Conservation (phyloP, 2,113 vertebrate species). For the Cyprinodon variegatus region DNA sequence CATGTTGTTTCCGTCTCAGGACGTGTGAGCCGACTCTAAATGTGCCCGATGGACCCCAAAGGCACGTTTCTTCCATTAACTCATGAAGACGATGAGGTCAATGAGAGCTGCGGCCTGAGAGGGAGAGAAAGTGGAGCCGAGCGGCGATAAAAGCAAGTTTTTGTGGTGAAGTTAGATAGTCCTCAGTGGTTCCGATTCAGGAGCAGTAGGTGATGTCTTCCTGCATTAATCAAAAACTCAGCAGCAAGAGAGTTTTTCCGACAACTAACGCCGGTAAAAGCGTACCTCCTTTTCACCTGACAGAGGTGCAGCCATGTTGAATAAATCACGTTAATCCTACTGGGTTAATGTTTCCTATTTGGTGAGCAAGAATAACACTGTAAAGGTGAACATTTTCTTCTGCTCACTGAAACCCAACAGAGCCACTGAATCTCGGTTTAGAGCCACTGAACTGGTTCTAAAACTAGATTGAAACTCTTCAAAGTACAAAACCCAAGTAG, state of each 20-base stretch:
- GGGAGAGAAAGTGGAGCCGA: not conserved
- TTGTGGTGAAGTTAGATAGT: not conserved
- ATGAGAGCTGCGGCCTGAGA: not conserved
- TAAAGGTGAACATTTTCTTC: conserved; percentile 30
- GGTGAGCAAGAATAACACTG: not conserved
- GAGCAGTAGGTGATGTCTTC: conserved; percentile 4
- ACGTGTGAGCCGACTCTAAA: conserved; percentile 43
- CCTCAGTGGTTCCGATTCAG: not conserved
- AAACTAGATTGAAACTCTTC: too few relatives aligned
- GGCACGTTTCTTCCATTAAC: not conserved
- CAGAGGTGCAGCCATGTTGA: conserved; percentile 18
- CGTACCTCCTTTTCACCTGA: not conserved
- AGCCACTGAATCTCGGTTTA: not conserved
- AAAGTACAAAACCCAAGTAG: too few relatives aligned
- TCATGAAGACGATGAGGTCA: conserved; percentile 8
- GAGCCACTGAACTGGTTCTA: too few relatives aligned
- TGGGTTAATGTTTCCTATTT: conserved; percentile 8
- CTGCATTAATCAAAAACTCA: conserved; percentile 18
- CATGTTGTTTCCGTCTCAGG: conserved; percentile 19
- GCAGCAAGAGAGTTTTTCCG: not conserved
- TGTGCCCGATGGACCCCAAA: not conserved
- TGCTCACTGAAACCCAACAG: conserved; percentile 3
- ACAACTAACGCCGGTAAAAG: not conserved
- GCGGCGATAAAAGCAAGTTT: not conserved
- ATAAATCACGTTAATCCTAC: conserved; percentile 38